Percentiles rank a stretch among this genome's conserved stretches.
Conservation (phyloP, 2,888 invertebrate genomes). For the Anaspis maculata region DNA sequence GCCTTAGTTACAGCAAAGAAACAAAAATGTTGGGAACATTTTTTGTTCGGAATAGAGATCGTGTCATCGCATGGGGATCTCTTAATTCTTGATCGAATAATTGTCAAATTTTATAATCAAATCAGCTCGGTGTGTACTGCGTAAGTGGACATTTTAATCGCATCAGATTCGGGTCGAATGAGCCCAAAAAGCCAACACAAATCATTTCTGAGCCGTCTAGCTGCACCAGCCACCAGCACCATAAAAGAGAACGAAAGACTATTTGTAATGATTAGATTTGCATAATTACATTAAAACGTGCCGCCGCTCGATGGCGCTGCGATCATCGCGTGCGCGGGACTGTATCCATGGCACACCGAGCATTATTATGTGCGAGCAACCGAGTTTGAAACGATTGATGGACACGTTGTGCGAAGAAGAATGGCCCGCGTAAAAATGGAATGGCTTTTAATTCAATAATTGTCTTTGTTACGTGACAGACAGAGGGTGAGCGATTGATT, state of each 20-base stretch:
- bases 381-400: too few species aligned
- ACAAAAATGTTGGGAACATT: too few species aligned
- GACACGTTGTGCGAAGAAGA: slow-evolving; percentile 25
- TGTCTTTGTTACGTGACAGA: slow-evolving; percentile 13
- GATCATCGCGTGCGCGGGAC: slow-evolving; percentile 12
- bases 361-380: too few species aligned
- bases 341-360: too few species aligned
- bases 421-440: too few species aligned
- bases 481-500: slow-evolving; percentile 12
- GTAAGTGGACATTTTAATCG: too few species aligned
- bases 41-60: too few species aligned
- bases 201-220: too few species aligned
- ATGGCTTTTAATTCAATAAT: slow-evolving; percentile 34
- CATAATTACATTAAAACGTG: slow-evolving; percentile 29
- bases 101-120: slow-evolving; percentile 8
- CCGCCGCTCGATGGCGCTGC: slow-evolving; percentile 1
- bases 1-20: too few species aligned
- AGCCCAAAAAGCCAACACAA: slow-evolving; percentile 6
- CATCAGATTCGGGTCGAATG: slow-evolving; percentile 13
- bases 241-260: slow-evolving; percentile 18
- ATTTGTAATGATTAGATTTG: slow-evolving; percentile 32
- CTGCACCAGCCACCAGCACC: slow-evolving; percentile 8
- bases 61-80: too few species aligned
- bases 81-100: too few species aligned
- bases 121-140: too few species aligned